Percentiles rank a stretch among this genome's conserved stretches.
Conservation (phyloP, 2,113 vertebrate genomes). For the Fulmarus glacialis region DNA sequence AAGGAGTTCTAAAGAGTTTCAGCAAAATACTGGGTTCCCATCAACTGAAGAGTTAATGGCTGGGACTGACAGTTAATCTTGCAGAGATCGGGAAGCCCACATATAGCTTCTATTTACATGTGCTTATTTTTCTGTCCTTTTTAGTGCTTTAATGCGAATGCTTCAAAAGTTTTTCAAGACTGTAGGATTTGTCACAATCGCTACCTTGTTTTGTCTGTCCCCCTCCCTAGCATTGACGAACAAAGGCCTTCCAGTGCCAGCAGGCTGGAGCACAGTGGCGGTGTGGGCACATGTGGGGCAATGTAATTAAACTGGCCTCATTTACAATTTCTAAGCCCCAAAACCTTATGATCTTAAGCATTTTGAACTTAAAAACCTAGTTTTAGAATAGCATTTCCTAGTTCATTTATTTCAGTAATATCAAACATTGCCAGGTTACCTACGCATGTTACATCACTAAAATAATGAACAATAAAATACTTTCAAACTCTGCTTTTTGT, state of each 20-base stretch:
- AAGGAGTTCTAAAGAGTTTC: not conserved
- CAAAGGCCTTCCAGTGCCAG: not conserved
- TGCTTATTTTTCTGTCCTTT: not conserved
- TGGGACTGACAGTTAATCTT: not conserved
- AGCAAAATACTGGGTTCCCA: not conserved
- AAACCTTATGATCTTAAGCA: not conserved
- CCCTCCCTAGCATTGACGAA: not conserved
- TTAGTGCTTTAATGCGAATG: not conserved
- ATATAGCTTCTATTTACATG: not conserved
- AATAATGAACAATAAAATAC: not conserved
- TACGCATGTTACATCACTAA: not conserved
- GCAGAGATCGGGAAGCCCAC: not conserved
- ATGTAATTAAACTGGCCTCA: not conserved
- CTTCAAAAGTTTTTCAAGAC: not conserved
- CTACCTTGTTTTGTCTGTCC: not conserved
- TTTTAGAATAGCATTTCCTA: not conserved
- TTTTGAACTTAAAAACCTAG: not conserved
- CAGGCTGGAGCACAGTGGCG: not conserved
- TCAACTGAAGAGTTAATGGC: not conserved
- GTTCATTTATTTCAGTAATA: not conserved
- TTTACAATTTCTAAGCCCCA: not conserved
- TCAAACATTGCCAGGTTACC: not conserved
- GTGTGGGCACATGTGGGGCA: not conserved
- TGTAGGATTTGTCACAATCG: not conserved
- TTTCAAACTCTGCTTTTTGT: not conserved